Base-by-base conservation (phyloP, 2,113 vertebrate genomes). In the Sturnira hondurensis region DNA sequence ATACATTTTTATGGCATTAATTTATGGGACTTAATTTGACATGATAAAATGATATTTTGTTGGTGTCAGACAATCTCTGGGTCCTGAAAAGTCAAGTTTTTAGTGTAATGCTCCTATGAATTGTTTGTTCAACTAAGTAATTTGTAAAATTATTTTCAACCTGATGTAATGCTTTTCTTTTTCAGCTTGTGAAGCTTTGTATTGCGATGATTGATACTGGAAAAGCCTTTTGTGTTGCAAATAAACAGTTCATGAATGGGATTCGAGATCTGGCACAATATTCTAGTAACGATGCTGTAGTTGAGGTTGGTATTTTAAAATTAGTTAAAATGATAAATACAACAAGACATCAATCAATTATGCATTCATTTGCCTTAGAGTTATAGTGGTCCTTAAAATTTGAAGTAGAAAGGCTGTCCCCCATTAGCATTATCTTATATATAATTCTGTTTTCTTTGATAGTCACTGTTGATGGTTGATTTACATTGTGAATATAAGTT, bases 171-270 rank as follows among this genome's bases (percentile, higher is more conserved):
- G 47, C 94, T 56, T 80, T 5, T 96, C 52, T 70, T 47, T 96
- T 98, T 83, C 97, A 99, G 99, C 98, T 99, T 97, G 99, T 99
- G 97, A 99, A 99, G 96, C 99, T 99, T 95, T 99, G 99, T 87
- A 99, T 99, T 95, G 99, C 98, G 16, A 99, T 99, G 99, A 99
- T 99, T 76, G 99, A 99, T 96, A 99, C 99, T 20, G 99, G 99
- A 70, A 99, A 99, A 98, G 99, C 99, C 6, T 99, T 99, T 98
- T 99, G 99, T 89, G 98, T 98, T 88, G 99, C 99, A 97, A 99
- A 99, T 98, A 99, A 99, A 97, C 99, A 99, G 96, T 99, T 99
- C 98, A 99, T 99, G 92, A 99, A 96, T 80, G 99, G 99, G 67
- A 99, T 99, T 97, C 98, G 99, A 93, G 99, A 99, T 97, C 98